A percentile compares a stretch with the other conserved stretches of the same genome.
Conservation (phyloP, 2,113 vertebrate species). For the Phalacrocorax aristotelis region DNA sequence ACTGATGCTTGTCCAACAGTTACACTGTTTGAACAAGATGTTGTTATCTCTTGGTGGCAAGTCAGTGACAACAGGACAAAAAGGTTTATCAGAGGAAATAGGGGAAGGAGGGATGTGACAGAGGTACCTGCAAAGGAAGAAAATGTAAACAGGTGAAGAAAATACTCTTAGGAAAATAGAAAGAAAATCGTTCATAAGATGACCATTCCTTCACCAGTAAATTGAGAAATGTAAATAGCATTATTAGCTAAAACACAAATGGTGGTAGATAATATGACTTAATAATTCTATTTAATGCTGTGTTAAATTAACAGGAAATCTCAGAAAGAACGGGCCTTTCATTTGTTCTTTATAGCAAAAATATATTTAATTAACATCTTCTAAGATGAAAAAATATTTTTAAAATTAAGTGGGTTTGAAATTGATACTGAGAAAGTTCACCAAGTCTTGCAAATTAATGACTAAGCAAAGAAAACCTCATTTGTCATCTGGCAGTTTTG, state of each 20-base stretch:
- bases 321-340: background rate
- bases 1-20: background rate
- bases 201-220: background rate
- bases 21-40: conserved; percentile 15
- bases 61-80: background rate
- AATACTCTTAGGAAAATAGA: background rate
- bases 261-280: background rate
- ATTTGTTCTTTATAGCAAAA: background rate
- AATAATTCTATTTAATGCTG: background rate
- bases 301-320: background rate
- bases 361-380: background rate
- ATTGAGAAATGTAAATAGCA: background rate
- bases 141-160: background rate
- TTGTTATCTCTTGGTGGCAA: conserved; percentile 21
- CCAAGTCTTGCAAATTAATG: background rate
- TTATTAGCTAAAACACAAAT: background rate
- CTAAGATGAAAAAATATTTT: background rate
- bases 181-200: background rate
- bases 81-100: background rate
- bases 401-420: background rate
- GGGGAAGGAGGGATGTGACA: background rate
- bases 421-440: background rate
- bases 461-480: background rate
- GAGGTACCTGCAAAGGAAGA: background rate
- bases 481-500: background rate